Evolutionary conservation across 1,140 invertebrate genomes (phyloP), one percentile per base, ranked within the genome.

Genomic region (Glossosoma conforme): DNA sequence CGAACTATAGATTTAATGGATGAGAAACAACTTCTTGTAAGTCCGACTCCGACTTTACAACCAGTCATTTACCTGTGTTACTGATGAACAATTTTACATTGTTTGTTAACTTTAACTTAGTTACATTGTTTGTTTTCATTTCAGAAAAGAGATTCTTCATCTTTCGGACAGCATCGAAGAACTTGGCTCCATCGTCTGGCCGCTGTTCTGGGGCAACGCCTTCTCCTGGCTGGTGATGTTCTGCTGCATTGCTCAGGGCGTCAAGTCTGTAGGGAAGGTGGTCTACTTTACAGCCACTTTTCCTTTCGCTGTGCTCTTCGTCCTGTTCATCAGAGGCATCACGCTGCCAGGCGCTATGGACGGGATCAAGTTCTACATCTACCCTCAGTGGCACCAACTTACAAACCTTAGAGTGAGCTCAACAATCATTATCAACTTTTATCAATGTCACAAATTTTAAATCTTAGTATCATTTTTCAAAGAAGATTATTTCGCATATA

Each of bases 281-380:
- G 86, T 89, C 5, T 92, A 91, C 63, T 91, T 91, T 62, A 89
- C 88, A 1, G 89, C 89, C 0, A 75, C 86, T 15, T 93, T 93
- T 67, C 90, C 91, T 0, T 92, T 92, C 66, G 56, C 92, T 10
- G 82, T 93, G 22, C 71, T 94, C 1, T 77, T 83, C 15, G 67
- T 85, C 10, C 68, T 91, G 10, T 78, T 92, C 45, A 63, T 87
- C 35, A 74, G 86, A 30, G 86, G 87, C 4, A 66, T 88, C 9
- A 91, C 89, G 0, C 70, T 93, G 37, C 83, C 85, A 0, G 91
- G 90, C 14, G 85, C 88, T 11, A 71, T 76, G 40, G 72, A 83
- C 44, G 91, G 90, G 15, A 85, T 93, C 52, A 66, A 77, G 15
- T 92, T 87, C 71, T 96, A 91, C 61, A 77, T 95, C 18, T 79